Evolutionary conservation across 2,888 invertebrate species (phyloP).

Genomic region (Ecliptopera silaceata): DNA sequence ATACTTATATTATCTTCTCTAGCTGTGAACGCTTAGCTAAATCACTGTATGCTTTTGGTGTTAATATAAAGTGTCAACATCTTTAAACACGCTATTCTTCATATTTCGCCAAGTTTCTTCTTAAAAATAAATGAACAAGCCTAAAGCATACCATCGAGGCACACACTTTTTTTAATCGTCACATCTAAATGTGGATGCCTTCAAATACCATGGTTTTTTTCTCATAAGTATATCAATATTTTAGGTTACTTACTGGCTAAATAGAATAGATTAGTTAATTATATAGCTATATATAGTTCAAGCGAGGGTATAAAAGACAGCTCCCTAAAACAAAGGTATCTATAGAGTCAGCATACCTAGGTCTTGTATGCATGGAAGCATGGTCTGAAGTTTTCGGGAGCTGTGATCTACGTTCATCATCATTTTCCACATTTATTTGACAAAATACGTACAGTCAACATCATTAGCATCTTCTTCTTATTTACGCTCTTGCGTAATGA

Average conservation of each 20-base stretch:
- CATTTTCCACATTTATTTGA: too few species aligned
- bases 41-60: constrained; percentile 46
- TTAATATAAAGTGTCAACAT: constrained; percentile 26
- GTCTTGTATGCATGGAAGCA: neutral
- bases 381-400: neutral
- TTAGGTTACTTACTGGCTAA: neutral
- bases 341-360: too few species aligned
- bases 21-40: constrained; percentile 22
- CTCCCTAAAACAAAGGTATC: neutral
- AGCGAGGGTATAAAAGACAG: neutral
- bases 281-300: too few species aligned
- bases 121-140: too few species aligned
- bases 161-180: too few species aligned
- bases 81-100: neutral
- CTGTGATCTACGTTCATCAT: neutral
- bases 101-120: too few species aligned
- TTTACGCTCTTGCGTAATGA: too few species aligned
- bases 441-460: too few species aligned
- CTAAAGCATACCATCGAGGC: too few species aligned
- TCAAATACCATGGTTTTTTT: neutral
- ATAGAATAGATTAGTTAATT: too few species aligned
- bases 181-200: too few species aligned
- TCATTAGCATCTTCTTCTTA: too few species aligned
- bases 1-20: constrained; percentile 16
- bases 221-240: neutral